phyloP scores from a whole-genome alignment of 1,140 invertebrate species.

The Drosophila seguyi region DNA sequence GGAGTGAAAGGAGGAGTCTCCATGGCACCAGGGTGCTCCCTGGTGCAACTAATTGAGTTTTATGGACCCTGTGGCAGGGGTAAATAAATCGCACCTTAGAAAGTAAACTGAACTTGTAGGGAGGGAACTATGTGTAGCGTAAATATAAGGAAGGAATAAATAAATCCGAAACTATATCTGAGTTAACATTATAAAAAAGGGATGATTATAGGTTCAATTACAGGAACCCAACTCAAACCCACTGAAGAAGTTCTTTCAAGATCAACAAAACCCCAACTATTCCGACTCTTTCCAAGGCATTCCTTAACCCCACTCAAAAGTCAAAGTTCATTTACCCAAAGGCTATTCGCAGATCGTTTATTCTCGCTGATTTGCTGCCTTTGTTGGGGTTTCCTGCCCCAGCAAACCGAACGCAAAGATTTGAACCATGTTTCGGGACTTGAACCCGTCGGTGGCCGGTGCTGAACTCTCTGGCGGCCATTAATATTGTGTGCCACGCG shows the following conservation, averaged over 20 bases:
- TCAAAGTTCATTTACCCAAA: slow-evolving; percentile 73
- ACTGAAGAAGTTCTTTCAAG: neutral
- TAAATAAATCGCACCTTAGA: slow-evolving; percentile 23
- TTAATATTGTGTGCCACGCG: slow-evolving; percentile 77
- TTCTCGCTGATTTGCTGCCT: slow-evolving; percentile 11
- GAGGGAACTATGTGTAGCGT: neutral
- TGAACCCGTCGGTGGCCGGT: slow-evolving; percentile 56
- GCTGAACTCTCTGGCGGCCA: slow-evolving; percentile 76
- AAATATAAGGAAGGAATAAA: neutral
- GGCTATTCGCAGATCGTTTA: slow-evolving; percentile 36
- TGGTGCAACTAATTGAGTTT: slow-evolving; percentile 67
- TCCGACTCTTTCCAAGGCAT: neutral
- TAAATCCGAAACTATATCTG: neutral
- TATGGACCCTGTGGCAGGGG: slow-evolving; percentile 38
- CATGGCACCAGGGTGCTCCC: neutral
- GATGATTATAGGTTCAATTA: too few relatives aligned
- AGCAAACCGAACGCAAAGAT: slow-evolving; percentile 42
- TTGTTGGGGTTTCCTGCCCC: slow-evolving; percentile 42
- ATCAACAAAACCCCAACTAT: neutral
- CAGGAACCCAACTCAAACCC: too few relatives aligned
- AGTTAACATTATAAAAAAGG: neutral
- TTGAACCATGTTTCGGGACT: slow-evolving; percentile 64
- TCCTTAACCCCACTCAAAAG: slow-evolving; percentile 27
- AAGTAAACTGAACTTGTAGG: slow-evolving; percentile 7
- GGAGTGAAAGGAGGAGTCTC: slow-evolving; percentile 38